Evolutionary conservation across 2,888 invertebrate species (phyloP), one percentile per base, ranked within the genome.

Genomic region (Dermolepida albohirtum): DNA sequence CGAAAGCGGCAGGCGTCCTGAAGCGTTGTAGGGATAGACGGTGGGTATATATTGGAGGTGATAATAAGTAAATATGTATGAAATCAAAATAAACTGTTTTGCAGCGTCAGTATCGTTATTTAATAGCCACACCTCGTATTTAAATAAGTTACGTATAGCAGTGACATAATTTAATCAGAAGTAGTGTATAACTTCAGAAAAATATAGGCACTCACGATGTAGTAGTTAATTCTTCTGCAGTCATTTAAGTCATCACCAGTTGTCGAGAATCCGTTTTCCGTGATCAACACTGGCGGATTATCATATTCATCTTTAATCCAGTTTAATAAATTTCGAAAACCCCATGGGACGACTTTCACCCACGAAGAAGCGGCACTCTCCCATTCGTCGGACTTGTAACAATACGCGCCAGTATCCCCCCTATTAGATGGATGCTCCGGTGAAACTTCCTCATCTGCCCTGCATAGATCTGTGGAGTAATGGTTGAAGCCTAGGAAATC

Each of bases 401-500:
- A 59, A 4, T 16, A 27, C 41, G 55, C 39, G 7, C 64, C 54
- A 50, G 64, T 72, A 69, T 87, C 87, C 17, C 83, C 81, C 70
- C 77, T 73, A 52, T 78, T 83, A 0, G 86, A 86, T 0, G 86
- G 85, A 12, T 27, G 39, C 5, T 5, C 10, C 4, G 4, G 4
- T 1, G 34, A 34, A 10, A 1, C 34, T 2, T 34, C 6, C 1
- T 8, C 34, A 34, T 2, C 34, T 34, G 34, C 34, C 6, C 6
- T 34, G 17, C 65, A 83, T 71, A 87, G 62, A 69, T 80, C 82
- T 0, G 87, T 84, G 0, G 89, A 86, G 78, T 89, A 92, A 66
- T 89, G 85, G 76, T 91, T 92, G 6, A 92, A 73, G 0, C 90
- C 91, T 29, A 91, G 83, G 79, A 89, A 91, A 78, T 92, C 92